Percentiles rank a stretch among this genome's conserved stretches.
Evolutionary conservation across 2,888 invertebrate species (phyloP).

Genomic region (Drosophila diplacantha): DNA sequence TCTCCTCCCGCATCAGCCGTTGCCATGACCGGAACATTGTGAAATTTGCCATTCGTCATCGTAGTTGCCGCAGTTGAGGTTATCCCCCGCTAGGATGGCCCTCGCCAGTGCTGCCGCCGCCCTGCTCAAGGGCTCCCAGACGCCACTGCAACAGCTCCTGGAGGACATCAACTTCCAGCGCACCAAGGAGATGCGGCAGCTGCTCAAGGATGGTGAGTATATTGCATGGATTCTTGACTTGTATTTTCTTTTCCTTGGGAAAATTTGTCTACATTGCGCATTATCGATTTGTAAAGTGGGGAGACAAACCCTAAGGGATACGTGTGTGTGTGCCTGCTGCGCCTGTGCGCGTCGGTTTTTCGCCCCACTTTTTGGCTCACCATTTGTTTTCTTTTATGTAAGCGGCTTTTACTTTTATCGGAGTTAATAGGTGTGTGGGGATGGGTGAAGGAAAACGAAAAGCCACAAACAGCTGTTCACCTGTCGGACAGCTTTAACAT

Average conservation of each 20-base stretch:
- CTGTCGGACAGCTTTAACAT: constrained; percentile 21
- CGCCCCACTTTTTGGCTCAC: constrained; percentile 45
- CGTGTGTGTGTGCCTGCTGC: constrained; percentile 2
- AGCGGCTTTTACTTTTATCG: constrained; percentile 41
- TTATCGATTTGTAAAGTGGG: constrained; percentile 69
- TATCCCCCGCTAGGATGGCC: constrained; percentile 57
- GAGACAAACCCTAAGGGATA: constrained; percentile 47
- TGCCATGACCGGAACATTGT: constrained; percentile 42
- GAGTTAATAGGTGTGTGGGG: neutral
- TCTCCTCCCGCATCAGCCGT: constrained; percentile 6
- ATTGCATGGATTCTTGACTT: neutral
- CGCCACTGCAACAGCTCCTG: constrained; percentile 89
- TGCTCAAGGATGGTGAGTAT: constrained; percentile 88
- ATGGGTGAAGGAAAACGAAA: neutral
- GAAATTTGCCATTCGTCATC: constrained; percentile 53
- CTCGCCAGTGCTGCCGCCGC: constrained; percentile 75
- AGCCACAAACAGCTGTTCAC: constrained; percentile 41
- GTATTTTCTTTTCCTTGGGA: constrained; percentile 4
- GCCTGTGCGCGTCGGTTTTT: constrained; percentile 35
- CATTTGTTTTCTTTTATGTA: constrained; percentile 38
- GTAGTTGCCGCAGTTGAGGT: constrained; percentile 18
- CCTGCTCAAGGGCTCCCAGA: constrained; percentile 77
- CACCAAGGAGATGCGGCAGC: constrained; percentile 92
- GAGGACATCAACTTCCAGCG: constrained; percentile 95
- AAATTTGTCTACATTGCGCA: constrained; percentile 72